A percentile compares a stretch with the other conserved stretches of the same genome.
Evolutionary conservation across 1,140 invertebrate species (phyloP).

Genomic region (Aporrectodea caliginosa): DNA sequence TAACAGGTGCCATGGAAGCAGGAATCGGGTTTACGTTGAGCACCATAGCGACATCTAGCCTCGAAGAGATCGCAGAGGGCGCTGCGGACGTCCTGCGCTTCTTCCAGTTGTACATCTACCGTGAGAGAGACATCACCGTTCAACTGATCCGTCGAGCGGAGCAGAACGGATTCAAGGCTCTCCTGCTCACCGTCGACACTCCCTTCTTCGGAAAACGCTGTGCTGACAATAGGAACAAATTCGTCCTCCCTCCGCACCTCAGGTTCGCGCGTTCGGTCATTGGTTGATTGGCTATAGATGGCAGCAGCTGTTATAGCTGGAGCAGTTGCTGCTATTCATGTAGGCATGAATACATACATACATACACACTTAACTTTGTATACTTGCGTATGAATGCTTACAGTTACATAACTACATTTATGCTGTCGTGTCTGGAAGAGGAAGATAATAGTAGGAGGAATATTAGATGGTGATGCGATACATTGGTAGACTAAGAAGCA

Average conservation of each 20-base stretch:
- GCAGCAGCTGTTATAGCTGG: no score
- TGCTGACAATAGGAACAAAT: slow-evolving; percentile 78
- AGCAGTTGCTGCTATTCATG: no score
- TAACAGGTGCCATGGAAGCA: slow-evolving; percentile 69
- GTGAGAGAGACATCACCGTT: slow-evolving; percentile 70
- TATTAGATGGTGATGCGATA: no score
- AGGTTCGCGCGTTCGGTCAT: slow-evolving; percentile 58
- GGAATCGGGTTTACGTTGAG: slow-evolving; percentile 77
- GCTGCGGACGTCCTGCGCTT: slow-evolving; percentile 65
- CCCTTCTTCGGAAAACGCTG: slow-evolving; percentile 76
- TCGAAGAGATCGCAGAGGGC: slow-evolving; percentile 78
- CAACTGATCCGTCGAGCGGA: slow-evolving; percentile 75
- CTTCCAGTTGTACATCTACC: slow-evolving; percentile 74
- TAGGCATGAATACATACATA: no score
- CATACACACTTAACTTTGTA: no score
- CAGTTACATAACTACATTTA: no score
- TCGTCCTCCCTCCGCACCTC: slow-evolving; percentile 73
- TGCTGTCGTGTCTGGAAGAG: no score
- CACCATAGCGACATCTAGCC: slow-evolving; percentile 78
- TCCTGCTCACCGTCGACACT: slow-evolving; percentile 86
- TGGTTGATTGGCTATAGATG: no score
- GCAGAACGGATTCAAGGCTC: slow-evolving; percentile 75
- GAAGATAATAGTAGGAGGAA: no score
- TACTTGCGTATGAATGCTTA: no score
- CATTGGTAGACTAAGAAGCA: no score